Percentiles rank a stretch among this genome's conserved stretches.
phyloP scores from a whole-genome alignment of 2,113 vertebrate genomes.

The Phylloscopus trochiloides region DNA sequence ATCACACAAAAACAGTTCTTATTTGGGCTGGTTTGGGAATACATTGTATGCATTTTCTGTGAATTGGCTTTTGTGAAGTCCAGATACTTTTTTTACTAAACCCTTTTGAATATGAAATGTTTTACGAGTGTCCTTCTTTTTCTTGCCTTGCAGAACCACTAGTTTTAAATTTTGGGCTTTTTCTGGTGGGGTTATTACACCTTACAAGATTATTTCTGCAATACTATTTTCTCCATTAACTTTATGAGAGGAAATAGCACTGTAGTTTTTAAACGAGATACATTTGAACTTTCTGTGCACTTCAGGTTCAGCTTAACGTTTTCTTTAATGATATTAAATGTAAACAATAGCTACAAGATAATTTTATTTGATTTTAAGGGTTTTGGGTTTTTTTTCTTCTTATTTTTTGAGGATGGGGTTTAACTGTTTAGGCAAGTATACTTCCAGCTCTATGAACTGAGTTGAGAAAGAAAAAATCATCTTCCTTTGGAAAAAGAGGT shows the following conservation, averaged over 20 bases:
- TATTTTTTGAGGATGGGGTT: accelerated
- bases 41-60: neutral
- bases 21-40: neutral
- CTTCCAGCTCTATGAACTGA: neutral
- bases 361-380: neutral
- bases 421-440: neutral
- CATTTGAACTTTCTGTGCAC: accelerated
- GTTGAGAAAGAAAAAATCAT: neutral
- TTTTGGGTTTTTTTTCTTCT: neutral
- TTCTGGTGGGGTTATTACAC: neutral
- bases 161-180: neutral
- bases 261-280: neutral
- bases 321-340: neutral
- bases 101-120: neutral
- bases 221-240: neutral
- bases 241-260: neutral
- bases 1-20: neutral
- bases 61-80: neutral
- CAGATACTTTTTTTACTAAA: neutral
- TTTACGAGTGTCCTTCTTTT: neutral
- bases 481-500: neutral
- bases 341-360: neutral
- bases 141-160: neutral
- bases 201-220: neutral
- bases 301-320: neutral